phyloP scores from a whole-genome alignment of 2,113 vertebrate species.

The Diphyllodes magnificus region DNA sequence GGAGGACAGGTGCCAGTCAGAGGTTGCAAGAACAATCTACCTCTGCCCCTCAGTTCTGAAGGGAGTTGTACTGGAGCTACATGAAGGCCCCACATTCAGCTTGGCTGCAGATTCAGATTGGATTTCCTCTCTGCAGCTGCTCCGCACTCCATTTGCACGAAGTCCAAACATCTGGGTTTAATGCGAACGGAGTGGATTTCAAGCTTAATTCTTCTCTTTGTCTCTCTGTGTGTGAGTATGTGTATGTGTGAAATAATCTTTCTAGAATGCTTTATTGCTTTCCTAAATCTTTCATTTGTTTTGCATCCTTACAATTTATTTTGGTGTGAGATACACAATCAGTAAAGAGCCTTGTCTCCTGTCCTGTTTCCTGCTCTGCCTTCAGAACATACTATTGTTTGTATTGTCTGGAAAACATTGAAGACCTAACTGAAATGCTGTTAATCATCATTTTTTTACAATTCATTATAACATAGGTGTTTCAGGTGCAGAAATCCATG shows the following conservation, averaged over 20 bases:
- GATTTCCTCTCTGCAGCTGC: constrained; percentile 41
- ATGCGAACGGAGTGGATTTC: constrained; percentile 23
- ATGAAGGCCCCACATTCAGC: neutral
- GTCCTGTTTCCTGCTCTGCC: neutral
- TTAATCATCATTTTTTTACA: neutral
- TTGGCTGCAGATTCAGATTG: constrained; percentile 3
- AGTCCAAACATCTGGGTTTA: constrained; percentile 45
- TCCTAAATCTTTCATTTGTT: neutral
- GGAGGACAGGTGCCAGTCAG: neutral
- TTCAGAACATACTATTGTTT: neutral
- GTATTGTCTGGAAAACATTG: neutral
- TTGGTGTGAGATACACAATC: neutral
- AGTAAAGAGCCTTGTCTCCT: neutral
- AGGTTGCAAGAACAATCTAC: neutral
- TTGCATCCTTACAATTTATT: neutral
- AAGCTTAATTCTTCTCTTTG: neutral
- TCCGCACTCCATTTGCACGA: neutral
- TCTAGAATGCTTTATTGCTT: neutral
- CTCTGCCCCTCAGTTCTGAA: neutral
- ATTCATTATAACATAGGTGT: neutral
- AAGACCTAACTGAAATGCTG: neutral
- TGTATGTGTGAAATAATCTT: neutral
- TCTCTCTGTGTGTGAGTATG: neutral
- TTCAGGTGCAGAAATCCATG: neutral
- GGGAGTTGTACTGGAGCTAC: neutral